A percentile compares a stretch with the other conserved stretches of the same genome.
phyloP scores from a whole-genome alignment of 2,113 vertebrate genomes.

The Pteropus alecto region DNA sequence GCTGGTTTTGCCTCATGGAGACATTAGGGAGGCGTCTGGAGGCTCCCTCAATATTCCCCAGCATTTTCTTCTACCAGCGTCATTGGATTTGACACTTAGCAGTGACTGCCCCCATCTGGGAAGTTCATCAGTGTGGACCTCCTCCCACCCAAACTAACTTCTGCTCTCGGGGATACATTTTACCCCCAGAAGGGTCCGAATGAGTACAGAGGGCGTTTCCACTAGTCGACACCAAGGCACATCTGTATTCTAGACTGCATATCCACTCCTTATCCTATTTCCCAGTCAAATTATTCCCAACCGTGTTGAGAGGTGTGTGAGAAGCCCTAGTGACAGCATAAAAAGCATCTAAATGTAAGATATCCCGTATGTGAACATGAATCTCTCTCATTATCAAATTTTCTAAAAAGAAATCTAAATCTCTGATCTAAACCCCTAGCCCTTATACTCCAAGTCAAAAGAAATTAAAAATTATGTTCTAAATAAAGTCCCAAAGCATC shows the following conservation, averaged over 20 bases:
- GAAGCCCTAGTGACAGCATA: neutral
- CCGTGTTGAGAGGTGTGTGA: neutral
- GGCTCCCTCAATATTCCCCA: neutral
- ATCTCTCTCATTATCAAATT: neutral
- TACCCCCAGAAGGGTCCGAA: neutral
- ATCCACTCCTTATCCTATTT: neutral
- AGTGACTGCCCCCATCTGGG: neutral
- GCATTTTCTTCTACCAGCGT: neutral
- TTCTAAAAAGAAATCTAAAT: neutral
- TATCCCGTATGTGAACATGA: neutral
- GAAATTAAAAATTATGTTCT: constrained; percentile 8
- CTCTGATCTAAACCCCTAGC: neutral
- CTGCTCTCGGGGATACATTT: neutral
- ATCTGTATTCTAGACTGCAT: neutral
- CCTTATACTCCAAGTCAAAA: neutral
- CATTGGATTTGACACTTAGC: neutral
- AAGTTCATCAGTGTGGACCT: neutral
- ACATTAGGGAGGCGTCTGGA: neutral
- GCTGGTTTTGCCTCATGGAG: neutral
- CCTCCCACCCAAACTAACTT: neutral
- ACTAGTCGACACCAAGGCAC: neutral
- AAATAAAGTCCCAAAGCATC: neutral
- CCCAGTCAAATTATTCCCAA: neutral
- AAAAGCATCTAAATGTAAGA: constrained; percentile 14
- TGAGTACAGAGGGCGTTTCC: neutral